A percentile compares a stretch with the other conserved stretches of the same genome.
phyloP scores from a whole-genome alignment of 2,113 vertebrate genomes.

The Stigmatopora argus region DNA sequence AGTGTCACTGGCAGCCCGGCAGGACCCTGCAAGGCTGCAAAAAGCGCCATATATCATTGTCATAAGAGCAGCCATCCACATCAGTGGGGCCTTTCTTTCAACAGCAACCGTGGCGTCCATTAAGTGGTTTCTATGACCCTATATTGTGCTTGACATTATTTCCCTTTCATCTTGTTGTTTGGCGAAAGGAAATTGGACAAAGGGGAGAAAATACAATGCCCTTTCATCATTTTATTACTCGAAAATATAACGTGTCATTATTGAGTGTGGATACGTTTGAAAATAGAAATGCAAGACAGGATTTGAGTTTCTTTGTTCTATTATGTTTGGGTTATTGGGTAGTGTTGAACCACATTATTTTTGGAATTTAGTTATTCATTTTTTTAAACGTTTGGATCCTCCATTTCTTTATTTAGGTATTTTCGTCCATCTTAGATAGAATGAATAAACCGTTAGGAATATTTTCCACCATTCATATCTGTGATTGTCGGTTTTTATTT shows the following conservation, averaged over 20 bases:
- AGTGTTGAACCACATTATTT: slow-evolving; percentile 1
- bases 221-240: not conserved
- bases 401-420: no score
- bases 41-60: slow-evolving; percentile 69
- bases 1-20: slow-evolving; percentile 61
- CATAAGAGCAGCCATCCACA: slow-evolving; percentile 63
- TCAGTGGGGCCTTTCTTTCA: slow-evolving; percentile 55
- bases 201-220: not conserved
- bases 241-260: not conserved
- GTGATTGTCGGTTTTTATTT: no score
- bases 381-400: no score
- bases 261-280: slow-evolving; percentile 8
- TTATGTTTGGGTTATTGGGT: slow-evolving; percentile 23
- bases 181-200: slow-evolving; percentile 10
- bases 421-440: no score
- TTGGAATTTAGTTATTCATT: no score
- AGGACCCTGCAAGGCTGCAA: slow-evolving; percentile 53
- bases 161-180: slow-evolving; percentile 21
- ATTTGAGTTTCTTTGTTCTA: slow-evolving; percentile 15
- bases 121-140: slow-evolving; percentile 44
- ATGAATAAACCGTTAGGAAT: no score
- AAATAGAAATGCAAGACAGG: slow-evolving; percentile 16
- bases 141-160: slow-evolving; percentile 33
- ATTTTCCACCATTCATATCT: no score
- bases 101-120: slow-evolving; percentile 48